Conservation (phyloP, 2,797 vertebrate genomes). For the Cetoscarus ocellatus region DNA sequence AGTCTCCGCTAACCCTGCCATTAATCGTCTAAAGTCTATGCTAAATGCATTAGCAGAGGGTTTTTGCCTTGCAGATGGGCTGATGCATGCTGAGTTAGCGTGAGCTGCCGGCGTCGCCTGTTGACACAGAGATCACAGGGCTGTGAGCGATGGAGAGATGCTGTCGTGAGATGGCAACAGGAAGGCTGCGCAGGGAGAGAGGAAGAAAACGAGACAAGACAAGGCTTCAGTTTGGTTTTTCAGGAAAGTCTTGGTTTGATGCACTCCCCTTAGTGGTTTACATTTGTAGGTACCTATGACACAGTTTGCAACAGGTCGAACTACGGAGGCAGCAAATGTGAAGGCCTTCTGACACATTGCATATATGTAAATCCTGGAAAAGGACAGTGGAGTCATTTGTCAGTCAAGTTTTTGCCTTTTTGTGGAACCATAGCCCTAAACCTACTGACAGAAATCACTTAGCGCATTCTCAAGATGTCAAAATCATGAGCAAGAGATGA, state of each 20-base stretch:
- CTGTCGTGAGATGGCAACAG: constrained; percentile 74
- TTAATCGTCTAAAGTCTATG: constrained; percentile 64
- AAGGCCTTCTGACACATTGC: background rate
- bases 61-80: constrained; percentile 73
- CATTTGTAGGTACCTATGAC: constrained; percentile 30
- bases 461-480: too few relatives aligned
- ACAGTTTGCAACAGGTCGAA: constrained; percentile 9
- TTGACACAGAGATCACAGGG: constrained; percentile 80
- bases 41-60: constrained; percentile 68
- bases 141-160: constrained; percentile 76
- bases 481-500: too few relatives aligned
- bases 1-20: constrained; percentile 52
- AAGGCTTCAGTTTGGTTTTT: constrained; percentile 51
- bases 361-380: too few relatives aligned
- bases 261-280: constrained; percentile 33
- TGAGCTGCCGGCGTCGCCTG: constrained; percentile 68
- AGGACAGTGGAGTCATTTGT: too few relatives aligned
- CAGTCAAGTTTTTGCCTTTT: too few relatives aligned
- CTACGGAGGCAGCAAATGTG: constrained; percentile 14
- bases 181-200: constrained; percentile 59
- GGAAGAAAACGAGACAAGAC: constrained; percentile 49
- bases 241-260: constrained; percentile 43
- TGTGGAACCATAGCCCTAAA: too few relatives aligned
- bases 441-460: too few relatives aligned
- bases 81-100: constrained; percentile 68